Evolutionary conservation across 2,113 vertebrate genomes (phyloP).

Genomic region (Brachyistius frenatus): DNA sequence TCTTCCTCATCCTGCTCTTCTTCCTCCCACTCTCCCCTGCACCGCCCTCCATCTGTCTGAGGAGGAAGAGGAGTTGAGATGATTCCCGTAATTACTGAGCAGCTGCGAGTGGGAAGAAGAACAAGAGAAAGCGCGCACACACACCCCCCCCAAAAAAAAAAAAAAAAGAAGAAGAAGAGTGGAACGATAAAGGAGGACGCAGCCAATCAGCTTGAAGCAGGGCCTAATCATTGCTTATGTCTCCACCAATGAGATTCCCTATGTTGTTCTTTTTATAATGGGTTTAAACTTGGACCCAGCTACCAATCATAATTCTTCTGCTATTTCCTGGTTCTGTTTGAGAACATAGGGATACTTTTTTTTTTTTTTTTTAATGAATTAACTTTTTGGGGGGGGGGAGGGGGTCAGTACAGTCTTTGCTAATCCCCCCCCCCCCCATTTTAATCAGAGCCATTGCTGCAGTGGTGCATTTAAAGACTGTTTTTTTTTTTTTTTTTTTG

Average conservation of each 20-base stretch:
- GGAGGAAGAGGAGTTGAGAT: conserved; percentile 53
- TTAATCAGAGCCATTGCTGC: conserved; percentile 62
- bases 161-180: conserved; percentile 6
- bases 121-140: conserved; percentile 14
- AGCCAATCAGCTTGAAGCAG: conserved; percentile 63
- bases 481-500: conserved; percentile 18
- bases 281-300: conserved; percentile 27
- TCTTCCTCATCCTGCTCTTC: conserved; percentile 34
- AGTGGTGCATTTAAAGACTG: conserved; percentile 68
- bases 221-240: conserved; percentile 29
- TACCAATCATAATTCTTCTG: conserved; percentile 1
- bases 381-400: conserved; percentile 18
- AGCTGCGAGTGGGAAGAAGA: conserved; percentile 38
- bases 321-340: conserved; percentile 32
- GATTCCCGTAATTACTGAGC: conserved; percentile 58
- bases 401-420: conserved; percentile 41
- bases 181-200: conserved; percentile 30
- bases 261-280: conserved; percentile 22
- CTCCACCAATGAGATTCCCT: conserved; percentile 40
- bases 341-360: conserved; percentile 41
- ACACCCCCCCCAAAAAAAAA: conserved; percentile 10
- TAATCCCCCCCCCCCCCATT: not conserved
- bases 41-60: conserved; percentile 51
- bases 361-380: conserved; percentile 25
- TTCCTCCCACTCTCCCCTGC: conserved; percentile 31